Base-by-base conservation (phyloP, 1,140 invertebrate genomes). In the Gonatopus flavifemur region DNA sequence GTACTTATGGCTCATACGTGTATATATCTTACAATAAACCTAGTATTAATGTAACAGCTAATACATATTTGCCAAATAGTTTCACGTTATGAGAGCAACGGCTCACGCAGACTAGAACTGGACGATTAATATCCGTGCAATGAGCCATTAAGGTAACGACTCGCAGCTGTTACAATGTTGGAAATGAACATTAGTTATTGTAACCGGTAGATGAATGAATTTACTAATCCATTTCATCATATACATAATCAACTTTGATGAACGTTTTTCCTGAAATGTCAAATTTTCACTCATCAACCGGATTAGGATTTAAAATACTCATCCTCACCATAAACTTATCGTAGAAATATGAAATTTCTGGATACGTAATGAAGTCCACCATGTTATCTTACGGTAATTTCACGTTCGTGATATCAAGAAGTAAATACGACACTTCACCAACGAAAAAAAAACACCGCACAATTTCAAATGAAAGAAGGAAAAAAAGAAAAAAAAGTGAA, bases 291-390 rank as follows among this genome's bases (percentile, higher is more conserved):
- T n/a, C n/a, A n/a, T n/a, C n/a, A n/a, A n/a, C n/a, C n/a, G n/a
- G n/a, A n/a, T n/a, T n/a, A n/a, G n/a, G n/a, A n/a, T n/a, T n/a
- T n/a, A n/a, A n/a, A n/a, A n/a, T n/a, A n/a, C n/a, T 43, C 59
- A 28, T 70, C 69, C 64, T n/a, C 67, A 62, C 54, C 59, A 69
- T 52, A 54, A 71, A 54, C 49, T 74, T 64, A 55, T 72, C 63
- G 64, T 67, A 70, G 58, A 76, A 68, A 51, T 72, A 74, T 48
- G 69, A 70, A 49, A 75, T 67, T 59, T 72, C 69, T 46, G 69
- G 67, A 36, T 66, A 68, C 46, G 62, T 52, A 43, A 76, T 67
- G 62, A 72, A 71, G 62, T 74, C 74, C 46, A 72, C 69, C 71
- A 74, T 74, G 49, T 52, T 72, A 55, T 8, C 39, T 28, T 15